A percentile compares a stretch with the other conserved stretches of the same genome.
phyloP scores from a whole-genome alignment of 2,797 vertebrate genomes.

The Epinephelus malabaricus region DNA sequence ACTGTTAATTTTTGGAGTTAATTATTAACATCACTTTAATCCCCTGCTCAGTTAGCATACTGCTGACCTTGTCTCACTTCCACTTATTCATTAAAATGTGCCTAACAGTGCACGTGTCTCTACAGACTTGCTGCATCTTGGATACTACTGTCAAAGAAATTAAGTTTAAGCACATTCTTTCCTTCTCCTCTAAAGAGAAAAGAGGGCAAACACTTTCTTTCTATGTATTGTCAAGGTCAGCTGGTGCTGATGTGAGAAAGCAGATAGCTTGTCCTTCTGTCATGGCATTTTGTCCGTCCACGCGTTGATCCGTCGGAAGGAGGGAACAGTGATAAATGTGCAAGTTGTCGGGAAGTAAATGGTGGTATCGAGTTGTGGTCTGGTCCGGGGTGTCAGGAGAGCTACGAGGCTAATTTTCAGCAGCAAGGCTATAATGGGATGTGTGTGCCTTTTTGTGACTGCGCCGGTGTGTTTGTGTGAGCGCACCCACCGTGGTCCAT shows the following conservation, averaged over 20 bases:
- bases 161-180: conserved; percentile 11
- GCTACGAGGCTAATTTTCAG: conserved; percentile 78
- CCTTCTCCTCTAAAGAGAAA: conserved; percentile 26
- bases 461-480: conserved; percentile 63
- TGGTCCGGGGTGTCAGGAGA: conserved; percentile 73
- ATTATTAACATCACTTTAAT: conserved; percentile 4
- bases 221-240: conserved; percentile 61
- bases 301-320: conserved; percentile 53
- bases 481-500: conserved; percentile 50
- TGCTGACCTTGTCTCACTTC: not conserved
- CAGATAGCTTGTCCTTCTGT: conserved; percentile 57
- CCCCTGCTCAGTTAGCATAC: not conserved
- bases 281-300: conserved; percentile 52
- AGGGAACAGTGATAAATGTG: conserved; percentile 79
- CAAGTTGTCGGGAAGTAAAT: conserved; percentile 77
- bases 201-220: conserved; percentile 37
- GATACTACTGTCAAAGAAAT: not conserved
- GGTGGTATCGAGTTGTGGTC: conserved; percentile 78
- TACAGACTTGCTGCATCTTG: not conserved
- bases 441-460: conserved; percentile 68
- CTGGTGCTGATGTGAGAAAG: conserved; percentile 53
- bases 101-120: not conserved
- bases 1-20: conserved; percentile 10
- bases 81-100: not conserved
- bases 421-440: conserved; percentile 76